These are phyloP conservation scores for Oncorhynchus clarkii DNA, from an alignment of 2,113 vertebrate genomes.

Conservation along the genomic window DNA sequence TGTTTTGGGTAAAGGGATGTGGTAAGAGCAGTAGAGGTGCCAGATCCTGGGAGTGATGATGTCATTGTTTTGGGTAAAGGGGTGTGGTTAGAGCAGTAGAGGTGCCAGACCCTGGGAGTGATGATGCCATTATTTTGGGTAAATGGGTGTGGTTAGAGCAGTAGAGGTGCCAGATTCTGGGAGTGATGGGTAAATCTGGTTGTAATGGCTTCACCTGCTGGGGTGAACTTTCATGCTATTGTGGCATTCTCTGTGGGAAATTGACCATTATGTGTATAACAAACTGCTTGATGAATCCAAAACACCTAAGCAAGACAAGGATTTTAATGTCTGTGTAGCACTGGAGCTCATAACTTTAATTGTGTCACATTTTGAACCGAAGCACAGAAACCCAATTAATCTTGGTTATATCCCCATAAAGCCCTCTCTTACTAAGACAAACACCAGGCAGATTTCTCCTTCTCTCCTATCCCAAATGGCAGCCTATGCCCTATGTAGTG, in stretches of 20 bases:
- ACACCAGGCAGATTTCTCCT: conserved; percentile 34
- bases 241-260: too few species aligned
- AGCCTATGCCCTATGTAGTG: too few species aligned
- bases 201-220: too few species aligned
- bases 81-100: too few species aligned
- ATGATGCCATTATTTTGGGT: too few species aligned
- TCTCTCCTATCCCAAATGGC: not conserved
- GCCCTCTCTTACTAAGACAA: conserved; percentile 61
- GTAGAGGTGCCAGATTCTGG: conserved; percentile 2
- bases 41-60: conserved; percentile 23
- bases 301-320: too few species aligned
- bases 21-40: not conserved
- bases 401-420: conserved; percentile 61
- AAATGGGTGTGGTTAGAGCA: too few species aligned
- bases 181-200: conserved; percentile 28
- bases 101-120: too few species aligned
- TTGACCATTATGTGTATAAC: too few species aligned
- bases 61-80: too few species aligned
- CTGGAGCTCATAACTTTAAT: conserved; percentile 51
- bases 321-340: conserved; percentile 6
- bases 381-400: conserved; percentile 65
- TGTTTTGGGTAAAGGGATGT: conserved; percentile 11
- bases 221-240: too few species aligned
- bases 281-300: too few species aligned
- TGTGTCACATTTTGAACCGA: conserved; percentile 54